These are phyloP conservation scores for Resseliella maxima DNA, from an alignment of 2,888 invertebrate species.

Conservation along the genomic window DNA sequence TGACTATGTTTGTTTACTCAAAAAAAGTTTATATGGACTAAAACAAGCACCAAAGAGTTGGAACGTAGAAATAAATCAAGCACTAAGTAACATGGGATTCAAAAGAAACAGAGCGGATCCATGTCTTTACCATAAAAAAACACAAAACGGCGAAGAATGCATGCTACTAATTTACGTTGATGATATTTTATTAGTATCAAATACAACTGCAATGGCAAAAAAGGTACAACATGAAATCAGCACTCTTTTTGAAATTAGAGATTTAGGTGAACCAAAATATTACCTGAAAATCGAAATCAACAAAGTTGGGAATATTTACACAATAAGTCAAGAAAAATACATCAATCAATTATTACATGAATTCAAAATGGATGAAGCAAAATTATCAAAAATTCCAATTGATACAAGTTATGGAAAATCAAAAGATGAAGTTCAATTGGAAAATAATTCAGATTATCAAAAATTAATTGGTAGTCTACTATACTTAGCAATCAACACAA, in stretches of 20 bases:
- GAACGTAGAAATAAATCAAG: conserved; percentile 58
- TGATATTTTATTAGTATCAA: conserved; percentile 26
- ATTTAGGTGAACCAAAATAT: background rate
- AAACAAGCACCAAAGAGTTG: conserved; percentile 60
- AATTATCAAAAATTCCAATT: conserved; percentile 21
- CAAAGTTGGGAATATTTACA: conserved; percentile 57
- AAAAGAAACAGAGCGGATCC: conserved; percentile 57
- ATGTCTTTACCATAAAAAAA: conserved; percentile 58
- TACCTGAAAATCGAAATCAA: conserved; percentile 32
- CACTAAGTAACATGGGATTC: conserved; percentile 56
- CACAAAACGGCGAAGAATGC: conserved; percentile 33
- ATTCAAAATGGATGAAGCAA: conserved; percentile 57
- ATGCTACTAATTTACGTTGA: conserved; percentile 58
- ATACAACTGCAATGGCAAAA: no score
- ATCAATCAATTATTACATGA: conserved; percentile 58
- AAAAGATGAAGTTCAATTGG: background rate
- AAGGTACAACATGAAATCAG: no score
- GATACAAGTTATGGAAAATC: background rate
- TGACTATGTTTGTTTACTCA: conserved; percentile 19
- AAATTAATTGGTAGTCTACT: conserved; percentile 59
- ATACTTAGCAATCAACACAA: conserved; percentile 60
- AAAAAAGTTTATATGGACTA: conserved; percentile 60
- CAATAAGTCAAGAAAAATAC: conserved; percentile 58
- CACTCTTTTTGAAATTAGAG: background rate
- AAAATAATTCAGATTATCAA: conserved; percentile 56